Evolutionary conservation across 1,140 invertebrate genomes (phyloP).

Genomic region (Littorina saxatilis): DNA sequence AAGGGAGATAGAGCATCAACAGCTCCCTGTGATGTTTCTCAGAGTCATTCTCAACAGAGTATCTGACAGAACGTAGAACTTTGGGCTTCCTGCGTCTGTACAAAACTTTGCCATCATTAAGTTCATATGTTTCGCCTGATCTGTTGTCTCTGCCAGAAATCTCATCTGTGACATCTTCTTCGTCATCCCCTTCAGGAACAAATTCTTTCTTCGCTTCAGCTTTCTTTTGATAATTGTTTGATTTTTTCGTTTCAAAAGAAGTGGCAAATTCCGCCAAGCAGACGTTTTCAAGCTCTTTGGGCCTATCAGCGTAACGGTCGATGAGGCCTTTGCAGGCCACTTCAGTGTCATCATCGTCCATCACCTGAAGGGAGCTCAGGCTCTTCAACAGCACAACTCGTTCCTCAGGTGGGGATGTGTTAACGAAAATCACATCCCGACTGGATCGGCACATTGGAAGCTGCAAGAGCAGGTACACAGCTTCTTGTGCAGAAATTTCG

Average conservation of each 20-base stretch:
- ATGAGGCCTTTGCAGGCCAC: slow-evolving; percentile 24
- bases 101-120: neutral
- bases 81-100: neutral
- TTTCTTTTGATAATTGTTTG: neutral
- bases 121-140: neutral
- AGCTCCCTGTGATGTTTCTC: neutral
- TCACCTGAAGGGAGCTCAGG: slow-evolving; percentile 3
- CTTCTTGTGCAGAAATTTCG: slow-evolving; percentile 25
- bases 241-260: no score
- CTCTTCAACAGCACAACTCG: slow-evolving; percentile 45
- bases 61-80: neutral
- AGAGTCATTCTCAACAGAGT: neutral
- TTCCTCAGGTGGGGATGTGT: slow-evolving; percentile 45
- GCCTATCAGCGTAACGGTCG: neutral
- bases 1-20: neutral
- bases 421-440: slow-evolving; percentile 48
- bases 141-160: neutral
- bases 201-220: no score
- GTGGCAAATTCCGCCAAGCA: neutral
- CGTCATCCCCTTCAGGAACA: neutral
- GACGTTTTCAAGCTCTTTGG: neutral
- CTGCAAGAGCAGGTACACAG: slow-evolving; percentile 45
- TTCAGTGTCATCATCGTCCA: slow-evolving; percentile 38
- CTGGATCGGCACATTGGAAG: slow-evolving; percentile 42
- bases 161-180: neutral